Evolutionary conservation across 2,797 vertebrate genomes (phyloP).

Genomic region (Lagodon rhomboides): DNA sequence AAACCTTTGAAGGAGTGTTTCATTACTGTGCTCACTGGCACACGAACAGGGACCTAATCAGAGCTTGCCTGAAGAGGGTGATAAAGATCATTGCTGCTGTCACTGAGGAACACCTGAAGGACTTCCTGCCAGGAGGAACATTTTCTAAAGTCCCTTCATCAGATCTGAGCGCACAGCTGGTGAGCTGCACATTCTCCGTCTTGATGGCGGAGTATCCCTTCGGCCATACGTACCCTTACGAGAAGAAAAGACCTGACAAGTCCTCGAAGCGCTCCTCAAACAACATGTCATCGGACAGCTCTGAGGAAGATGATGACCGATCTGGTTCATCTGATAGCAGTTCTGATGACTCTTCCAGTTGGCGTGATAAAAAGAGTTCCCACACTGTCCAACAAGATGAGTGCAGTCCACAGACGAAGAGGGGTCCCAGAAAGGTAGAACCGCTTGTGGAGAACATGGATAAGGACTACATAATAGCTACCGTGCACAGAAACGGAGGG

Average conservation of each 20-base stretch:
- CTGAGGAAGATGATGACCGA: constrained; percentile 36
- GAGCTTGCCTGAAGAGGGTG: constrained; percentile 79
- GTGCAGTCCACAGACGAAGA: constrained; percentile 19
- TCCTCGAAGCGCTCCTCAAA: constrained; percentile 18
- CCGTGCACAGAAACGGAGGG: constrained; percentile 81
- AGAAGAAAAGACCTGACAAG: constrained; percentile 50
- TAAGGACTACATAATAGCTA: constrained; percentile 67
- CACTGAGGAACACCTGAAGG: constrained; percentile 80
- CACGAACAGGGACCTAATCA: constrained; percentile 80
- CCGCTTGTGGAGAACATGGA: constrained; percentile 58
- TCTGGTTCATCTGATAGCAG: constrained; percentile 14
- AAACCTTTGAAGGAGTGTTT: constrained; percentile 79
- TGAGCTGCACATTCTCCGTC: constrained; percentile 79
- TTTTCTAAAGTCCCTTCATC: constrained; percentile 70
- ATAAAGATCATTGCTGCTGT: constrained; percentile 80
- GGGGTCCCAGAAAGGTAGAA: neutral
- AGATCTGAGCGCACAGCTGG: constrained; percentile 66
- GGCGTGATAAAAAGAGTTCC: neutral
- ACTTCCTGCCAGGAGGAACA: constrained; percentile 84
- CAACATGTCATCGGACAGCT: constrained; percentile 33
- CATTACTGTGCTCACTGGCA: constrained; percentile 77
- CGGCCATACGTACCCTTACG: constrained; percentile 45
- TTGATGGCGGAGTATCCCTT: constrained; percentile 85
- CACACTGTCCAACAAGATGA: neutral
- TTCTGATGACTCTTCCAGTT: neutral